Percentiles rank a stretch among this genome's conserved stretches.
Conservation (phyloP, 2,888 invertebrate genomes). For the Dione vanillae region DNA sequence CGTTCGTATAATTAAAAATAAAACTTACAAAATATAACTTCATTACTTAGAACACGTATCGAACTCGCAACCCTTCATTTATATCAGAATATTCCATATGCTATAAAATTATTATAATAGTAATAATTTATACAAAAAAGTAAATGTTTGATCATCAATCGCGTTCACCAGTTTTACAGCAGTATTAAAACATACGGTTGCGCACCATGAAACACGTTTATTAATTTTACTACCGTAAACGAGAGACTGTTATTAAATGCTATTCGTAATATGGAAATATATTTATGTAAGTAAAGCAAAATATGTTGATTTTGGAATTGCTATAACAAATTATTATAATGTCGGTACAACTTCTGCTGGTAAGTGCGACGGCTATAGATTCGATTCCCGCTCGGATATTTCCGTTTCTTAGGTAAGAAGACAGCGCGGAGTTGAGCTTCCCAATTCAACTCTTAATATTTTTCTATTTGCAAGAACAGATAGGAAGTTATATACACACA, state of each 20-base stretch:
- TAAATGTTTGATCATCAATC: constrained; percentile 49
- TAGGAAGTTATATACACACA: background rate
- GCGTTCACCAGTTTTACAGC: constrained; percentile 46
- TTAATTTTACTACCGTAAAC: constrained; percentile 45
- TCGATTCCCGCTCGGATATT: background rate
- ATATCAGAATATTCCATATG: constrained; percentile 33
- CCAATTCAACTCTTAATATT: no score
- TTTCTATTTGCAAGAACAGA: no score
- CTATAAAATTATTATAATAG: no score
- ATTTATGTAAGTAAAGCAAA: background rate
- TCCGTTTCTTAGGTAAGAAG: no score
- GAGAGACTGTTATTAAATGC: constrained; percentile 6
- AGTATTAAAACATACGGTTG: constrained; percentile 45
- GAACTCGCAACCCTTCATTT: background rate
- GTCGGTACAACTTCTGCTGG: background rate
- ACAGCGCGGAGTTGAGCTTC: no score
- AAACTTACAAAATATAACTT: no score
- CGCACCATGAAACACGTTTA: constrained; percentile 44
- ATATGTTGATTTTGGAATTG: no score
- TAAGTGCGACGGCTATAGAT: background rate
- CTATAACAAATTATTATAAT: no score
- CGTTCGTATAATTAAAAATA: no score
- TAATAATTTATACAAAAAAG: constrained; percentile 46
- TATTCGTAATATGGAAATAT: background rate
- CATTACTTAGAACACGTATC: background rate